These are phyloP conservation scores for Anisognathus igniventris DNA, from an alignment of 2,797 vertebrate species.

Conservation along the genomic window DNA sequence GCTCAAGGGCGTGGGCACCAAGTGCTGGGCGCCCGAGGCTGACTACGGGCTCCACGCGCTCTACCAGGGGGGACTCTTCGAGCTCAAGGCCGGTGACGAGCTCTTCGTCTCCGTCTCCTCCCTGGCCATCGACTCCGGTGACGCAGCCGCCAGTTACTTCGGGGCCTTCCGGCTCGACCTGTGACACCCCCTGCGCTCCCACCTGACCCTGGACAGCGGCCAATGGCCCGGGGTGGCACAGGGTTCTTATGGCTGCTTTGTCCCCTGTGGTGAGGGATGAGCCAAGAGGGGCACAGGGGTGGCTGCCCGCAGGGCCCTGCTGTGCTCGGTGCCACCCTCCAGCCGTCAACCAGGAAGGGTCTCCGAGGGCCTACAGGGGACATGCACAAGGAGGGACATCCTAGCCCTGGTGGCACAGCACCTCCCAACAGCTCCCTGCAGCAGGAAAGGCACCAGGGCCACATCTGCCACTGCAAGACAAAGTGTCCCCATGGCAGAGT, in stretches of 20 bases:
- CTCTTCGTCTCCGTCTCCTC: slow-evolving; percentile 88
- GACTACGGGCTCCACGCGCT: slow-evolving; percentile 88
- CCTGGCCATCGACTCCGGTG: slow-evolving; percentile 77
- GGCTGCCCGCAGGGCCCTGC: not conserved
- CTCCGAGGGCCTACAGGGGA: rapidly evolving
- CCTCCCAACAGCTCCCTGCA: not conserved
- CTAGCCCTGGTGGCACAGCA: not conserved
- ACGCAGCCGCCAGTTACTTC: slow-evolving; percentile 86
- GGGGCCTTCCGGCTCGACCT: slow-evolving; percentile 85
- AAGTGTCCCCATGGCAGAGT: rapidly evolving
- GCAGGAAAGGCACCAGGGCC: not conserved
- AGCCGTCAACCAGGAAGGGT: rapidly evolving
- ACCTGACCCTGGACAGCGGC: rapidly evolving
- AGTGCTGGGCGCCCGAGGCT: slow-evolving; percentile 83
- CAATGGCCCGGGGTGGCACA: rapidly evolving
- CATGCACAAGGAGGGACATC: rapidly evolving
- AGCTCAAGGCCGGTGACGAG: slow-evolving; percentile 84
- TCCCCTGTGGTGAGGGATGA: rapidly evolving
- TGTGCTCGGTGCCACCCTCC: not conserved
- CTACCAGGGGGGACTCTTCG: slow-evolving; percentile 90
- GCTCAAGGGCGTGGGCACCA: slow-evolving; percentile 86
- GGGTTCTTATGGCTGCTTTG: rapidly evolving
- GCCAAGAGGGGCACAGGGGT: rapidly evolving
- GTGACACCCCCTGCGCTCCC: slow-evolving; percentile 42
- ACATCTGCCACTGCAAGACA: not conserved